Evolutionary conservation across 2,113 vertebrate species (phyloP).

Genomic region (Menura novaehollandiae): DNA sequence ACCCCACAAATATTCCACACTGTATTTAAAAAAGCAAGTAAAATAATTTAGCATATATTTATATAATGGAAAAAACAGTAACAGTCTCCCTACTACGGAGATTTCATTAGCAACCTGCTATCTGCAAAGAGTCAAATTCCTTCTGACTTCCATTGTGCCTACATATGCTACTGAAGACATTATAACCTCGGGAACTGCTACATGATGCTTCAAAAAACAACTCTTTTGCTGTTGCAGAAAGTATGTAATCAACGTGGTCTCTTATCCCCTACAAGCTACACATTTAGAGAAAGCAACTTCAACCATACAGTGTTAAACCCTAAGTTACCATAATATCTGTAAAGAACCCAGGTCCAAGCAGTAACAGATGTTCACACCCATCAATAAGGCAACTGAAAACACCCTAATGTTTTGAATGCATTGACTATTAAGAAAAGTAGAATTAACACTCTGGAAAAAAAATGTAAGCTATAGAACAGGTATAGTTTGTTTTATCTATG

Average conservation of each 20-base stretch:
- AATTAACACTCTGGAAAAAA: not conserved
- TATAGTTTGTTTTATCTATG: not conserved
- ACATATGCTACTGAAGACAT: not conserved
- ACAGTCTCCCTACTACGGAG: not conserved
- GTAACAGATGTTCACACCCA: not conserved
- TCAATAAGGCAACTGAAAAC: not conserved
- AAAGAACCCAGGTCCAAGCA: not conserved
- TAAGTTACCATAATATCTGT: not conserved
- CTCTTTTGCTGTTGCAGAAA: not conserved
- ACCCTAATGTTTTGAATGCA: not conserved
- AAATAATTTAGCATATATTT: not conserved
- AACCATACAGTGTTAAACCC: not conserved
- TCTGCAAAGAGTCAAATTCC: not conserved
- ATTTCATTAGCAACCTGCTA: not conserved
- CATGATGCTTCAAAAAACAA: not conserved
- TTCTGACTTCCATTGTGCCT: not conserved
- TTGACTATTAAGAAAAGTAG: not conserved
- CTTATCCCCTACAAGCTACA: not conserved
- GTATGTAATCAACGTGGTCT: not conserved
- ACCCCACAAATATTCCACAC: not conserved
- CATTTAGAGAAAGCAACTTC: not conserved
- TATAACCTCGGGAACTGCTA: not conserved
- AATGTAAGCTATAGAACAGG: fast-evolving
- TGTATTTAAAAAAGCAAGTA: not conserved
- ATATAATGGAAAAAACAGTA: not conserved